phyloP scores from a whole-genome alignment of 2,113 vertebrate genomes.

The Pterocles burchelli region DNA sequence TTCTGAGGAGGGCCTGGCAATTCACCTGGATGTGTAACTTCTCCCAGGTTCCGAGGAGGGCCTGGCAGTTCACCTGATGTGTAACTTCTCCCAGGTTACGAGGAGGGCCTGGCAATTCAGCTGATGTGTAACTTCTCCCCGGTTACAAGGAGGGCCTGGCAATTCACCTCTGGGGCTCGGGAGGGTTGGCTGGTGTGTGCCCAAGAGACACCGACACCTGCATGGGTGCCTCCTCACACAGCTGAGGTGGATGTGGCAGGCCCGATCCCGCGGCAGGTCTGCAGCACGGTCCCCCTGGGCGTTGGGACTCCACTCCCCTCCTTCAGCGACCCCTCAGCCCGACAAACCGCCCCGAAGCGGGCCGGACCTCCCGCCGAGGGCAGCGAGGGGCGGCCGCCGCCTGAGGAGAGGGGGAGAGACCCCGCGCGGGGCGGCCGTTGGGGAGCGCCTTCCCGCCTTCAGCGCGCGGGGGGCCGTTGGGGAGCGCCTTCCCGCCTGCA shows the following conservation, averaged over 20 bases:
- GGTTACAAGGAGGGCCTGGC: background rate
- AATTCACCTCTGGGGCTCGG: fast-evolving
- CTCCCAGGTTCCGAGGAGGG: background rate
- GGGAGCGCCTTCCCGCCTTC: no score
- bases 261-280: background rate
- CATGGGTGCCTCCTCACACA: fast-evolving
- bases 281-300: fast-evolving
- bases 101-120: fast-evolving
- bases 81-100: background rate
- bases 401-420: background rate
- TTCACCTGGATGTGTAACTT: fast-evolving
- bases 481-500: no score
- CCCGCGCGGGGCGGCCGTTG: background rate
- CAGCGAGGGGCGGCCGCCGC: background rate
- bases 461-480: background rate
- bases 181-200: fast-evolving
- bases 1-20: fast-evolving
- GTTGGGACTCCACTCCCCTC: fast-evolving
- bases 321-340: background rate
- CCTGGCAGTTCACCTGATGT: no score
- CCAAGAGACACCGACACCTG: background rate
- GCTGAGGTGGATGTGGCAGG: fast-evolving
- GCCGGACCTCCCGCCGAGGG: no score
- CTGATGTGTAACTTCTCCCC: background rate
- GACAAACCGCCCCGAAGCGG: background rate